These are phyloP conservation scores for Tipula unca DNA, from an alignment of 2,888 invertebrate genomes.

Conservation along the genomic window DNA sequence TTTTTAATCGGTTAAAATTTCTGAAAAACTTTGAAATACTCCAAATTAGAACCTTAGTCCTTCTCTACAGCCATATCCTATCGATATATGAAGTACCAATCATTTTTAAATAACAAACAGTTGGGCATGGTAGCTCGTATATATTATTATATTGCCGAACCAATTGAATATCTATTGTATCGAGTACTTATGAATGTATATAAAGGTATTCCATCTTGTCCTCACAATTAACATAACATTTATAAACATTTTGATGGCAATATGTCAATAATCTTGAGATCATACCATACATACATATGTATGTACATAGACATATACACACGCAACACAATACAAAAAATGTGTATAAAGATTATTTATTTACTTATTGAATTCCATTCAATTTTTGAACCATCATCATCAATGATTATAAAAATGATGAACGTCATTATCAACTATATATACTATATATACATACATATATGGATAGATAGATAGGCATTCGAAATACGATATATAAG, in stretches of 20 bases:
- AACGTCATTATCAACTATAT: neutral
- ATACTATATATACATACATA: neutral
- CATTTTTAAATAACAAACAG: neutral
- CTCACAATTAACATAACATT: neutral
- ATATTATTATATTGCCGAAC: neutral
- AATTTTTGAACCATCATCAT: neutral
- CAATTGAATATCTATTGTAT: neutral
- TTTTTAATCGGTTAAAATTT: too few relatives aligned
- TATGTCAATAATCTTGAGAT: slow-evolving; percentile 14
- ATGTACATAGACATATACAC: neutral
- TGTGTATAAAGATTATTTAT: neutral
- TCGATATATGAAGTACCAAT: neutral
- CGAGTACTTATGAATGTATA: neutral
- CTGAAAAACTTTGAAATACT: too few relatives aligned
- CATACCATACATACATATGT: neutral
- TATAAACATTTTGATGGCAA: neutral
- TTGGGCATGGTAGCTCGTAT: neutral
- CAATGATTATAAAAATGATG: slow-evolving; percentile 14
- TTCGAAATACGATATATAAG: neutral
- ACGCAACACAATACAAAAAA: neutral
- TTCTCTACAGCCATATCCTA: neutral
- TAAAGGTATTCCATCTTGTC: neutral
- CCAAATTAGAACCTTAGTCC: neutral
- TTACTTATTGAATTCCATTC: neutral
- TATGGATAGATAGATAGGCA: neutral